A percentile compares a stretch with the other conserved stretches of the same genome.
Evolutionary conservation across 1,140 invertebrate genomes (phyloP).

Genomic region (Atta colombica): DNA sequence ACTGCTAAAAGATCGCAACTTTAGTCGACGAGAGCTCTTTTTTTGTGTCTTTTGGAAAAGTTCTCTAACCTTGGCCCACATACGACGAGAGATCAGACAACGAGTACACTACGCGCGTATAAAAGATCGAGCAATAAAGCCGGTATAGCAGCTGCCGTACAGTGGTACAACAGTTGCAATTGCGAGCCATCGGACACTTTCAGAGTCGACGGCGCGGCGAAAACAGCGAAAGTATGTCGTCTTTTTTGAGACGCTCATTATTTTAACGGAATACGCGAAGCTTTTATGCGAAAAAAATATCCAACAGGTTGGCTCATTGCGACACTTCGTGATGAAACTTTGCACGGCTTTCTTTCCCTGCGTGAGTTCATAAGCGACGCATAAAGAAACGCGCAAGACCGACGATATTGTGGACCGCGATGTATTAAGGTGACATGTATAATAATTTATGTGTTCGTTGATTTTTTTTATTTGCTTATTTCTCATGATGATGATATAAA

Average conservation of each 20-base stretch:
- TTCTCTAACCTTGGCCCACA: conserved; percentile 68
- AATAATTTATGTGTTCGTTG: conserved; percentile 27
- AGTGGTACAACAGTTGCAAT: conserved; percentile 20
- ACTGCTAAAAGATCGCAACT: not conserved
- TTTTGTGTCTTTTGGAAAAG: conserved; percentile 12
- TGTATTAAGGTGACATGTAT: conserved; percentile 31
- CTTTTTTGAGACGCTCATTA: conserved; percentile 75
- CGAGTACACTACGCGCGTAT: conserved; percentile 19
- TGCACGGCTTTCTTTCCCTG: conserved; percentile 14
- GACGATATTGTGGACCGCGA: not conserved
- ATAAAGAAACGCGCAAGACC: conserved; percentile 17
- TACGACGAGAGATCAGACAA: conserved; percentile 23
- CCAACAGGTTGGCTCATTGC: conserved; percentile 46
- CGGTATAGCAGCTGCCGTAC: not conserved
- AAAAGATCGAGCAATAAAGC: conserved; percentile 64
- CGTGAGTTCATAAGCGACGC: conserved; percentile 5
- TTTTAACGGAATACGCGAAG: conserved; percentile 76
- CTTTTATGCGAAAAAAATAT: conserved; percentile 79
- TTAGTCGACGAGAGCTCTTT: conserved; percentile 20
- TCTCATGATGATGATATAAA: not conserved
- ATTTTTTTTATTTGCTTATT: not conserved
- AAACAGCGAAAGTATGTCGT: conserved; percentile 10
- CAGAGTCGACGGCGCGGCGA: not conserved
- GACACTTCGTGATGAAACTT: conserved; percentile 76
- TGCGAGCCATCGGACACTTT: not conserved